These are phyloP conservation scores for Epicampocera succincta DNA, from an alignment of 2,888 invertebrate genomes.

Conservation along the genomic window DNA sequence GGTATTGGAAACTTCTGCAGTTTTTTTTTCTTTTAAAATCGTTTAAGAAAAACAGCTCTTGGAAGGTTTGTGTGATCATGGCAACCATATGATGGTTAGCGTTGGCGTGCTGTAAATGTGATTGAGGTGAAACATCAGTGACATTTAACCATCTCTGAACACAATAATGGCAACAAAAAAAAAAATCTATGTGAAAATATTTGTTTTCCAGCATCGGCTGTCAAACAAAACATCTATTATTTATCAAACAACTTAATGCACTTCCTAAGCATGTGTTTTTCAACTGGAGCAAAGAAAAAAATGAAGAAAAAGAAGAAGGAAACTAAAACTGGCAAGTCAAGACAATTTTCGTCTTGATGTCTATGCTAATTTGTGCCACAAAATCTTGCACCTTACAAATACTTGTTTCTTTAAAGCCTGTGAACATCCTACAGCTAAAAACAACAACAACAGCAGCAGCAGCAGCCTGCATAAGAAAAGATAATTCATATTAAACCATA, in stretches of 20 bases:
- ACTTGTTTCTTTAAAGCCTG: not conserved
- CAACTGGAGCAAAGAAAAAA: not conserved
- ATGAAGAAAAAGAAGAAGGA: not conserved
- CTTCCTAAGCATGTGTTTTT: conserved; percentile 1
- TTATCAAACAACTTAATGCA: conserved; percentile 19
- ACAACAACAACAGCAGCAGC: not conserved
- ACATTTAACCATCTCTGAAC: too few relatives aligned
- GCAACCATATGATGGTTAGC: too few relatives aligned
- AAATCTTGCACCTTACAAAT: conserved; percentile 64
- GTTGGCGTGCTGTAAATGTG: too few relatives aligned
- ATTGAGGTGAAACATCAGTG: too few relatives aligned
- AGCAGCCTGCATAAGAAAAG: not conserved
- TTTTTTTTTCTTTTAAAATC: too few relatives aligned
- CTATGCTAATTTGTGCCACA: conserved; percentile 37
- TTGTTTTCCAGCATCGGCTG: not conserved
- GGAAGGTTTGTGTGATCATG: too few relatives aligned
- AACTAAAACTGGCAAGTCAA: too few relatives aligned
- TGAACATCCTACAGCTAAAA: conserved; percentile 58
- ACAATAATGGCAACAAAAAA: too few relatives aligned
- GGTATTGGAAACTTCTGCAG: too few relatives aligned
- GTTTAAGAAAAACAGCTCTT: too few relatives aligned
- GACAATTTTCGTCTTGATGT: not conserved
- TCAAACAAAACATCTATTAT: not conserved
- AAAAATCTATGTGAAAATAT: too few relatives aligned
- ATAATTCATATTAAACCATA: conserved; percentile 38